These are phyloP conservation scores for Thereva unica DNA, from an alignment of 2,888 invertebrate genomes.

Conservation along the genomic window DNA sequence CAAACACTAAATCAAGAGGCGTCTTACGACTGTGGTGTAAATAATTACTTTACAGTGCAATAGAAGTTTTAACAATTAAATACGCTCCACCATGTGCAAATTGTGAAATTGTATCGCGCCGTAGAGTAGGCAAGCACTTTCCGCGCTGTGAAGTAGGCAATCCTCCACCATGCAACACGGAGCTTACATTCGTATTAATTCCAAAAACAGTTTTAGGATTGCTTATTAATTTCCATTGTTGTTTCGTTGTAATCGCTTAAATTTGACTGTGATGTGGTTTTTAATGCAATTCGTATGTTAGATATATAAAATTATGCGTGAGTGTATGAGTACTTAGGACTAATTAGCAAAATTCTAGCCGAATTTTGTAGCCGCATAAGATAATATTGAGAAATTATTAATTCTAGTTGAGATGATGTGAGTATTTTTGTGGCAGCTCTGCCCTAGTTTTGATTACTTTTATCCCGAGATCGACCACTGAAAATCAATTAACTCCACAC, in stretches of 20 bases:
- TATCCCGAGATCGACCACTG: neutral
- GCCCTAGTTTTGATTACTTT: neutral
- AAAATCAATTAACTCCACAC: neutral
- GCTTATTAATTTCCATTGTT: neutral
- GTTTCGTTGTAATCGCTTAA: neutral
- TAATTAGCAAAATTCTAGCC: neutral
- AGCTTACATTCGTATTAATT: no score
- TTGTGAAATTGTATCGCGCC: neutral
- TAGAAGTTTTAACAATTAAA: conserved; percentile 8
- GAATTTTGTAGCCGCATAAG: neutral
- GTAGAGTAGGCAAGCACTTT: neutral
- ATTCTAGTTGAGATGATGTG: conserved; percentile 31
- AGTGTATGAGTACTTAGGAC: conserved; percentile 3
- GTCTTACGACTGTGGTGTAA: no score
- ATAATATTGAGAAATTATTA: conserved; percentile 14
- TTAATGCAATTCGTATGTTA: conserved; percentile 16
- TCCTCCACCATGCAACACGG: conserved; percentile 1
- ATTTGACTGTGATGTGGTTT: conserved; percentile 34
- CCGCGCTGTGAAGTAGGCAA: neutral
- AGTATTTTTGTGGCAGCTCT: conserved; percentile 6
- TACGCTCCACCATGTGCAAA: neutral
- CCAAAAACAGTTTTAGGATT: no score
- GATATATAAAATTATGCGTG: neutral
- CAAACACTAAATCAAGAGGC: no score
- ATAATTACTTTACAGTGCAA: neutral